Percentiles rank a stretch among this genome's conserved stretches.
These are phyloP conservation scores for Caenorhabditis sp. DNA, from an alignment of 2,888 invertebrate species.

Conservation along the genomic window DNA sequence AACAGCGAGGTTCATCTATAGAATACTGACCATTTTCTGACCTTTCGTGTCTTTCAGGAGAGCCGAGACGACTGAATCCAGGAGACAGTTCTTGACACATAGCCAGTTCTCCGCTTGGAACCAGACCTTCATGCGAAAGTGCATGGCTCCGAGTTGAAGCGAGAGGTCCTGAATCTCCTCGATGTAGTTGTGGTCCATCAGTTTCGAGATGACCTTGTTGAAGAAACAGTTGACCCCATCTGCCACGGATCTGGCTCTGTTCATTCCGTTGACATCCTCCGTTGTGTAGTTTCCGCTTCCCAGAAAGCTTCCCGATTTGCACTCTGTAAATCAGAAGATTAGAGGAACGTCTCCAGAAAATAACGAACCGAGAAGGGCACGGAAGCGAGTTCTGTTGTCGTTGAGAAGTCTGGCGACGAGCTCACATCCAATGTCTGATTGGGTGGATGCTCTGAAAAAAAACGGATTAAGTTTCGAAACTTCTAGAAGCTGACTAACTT, in stretches of 20 bases:
- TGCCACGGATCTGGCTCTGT: slow-evolving; percentile 63
- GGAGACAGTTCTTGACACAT: slow-evolving; percentile 70
- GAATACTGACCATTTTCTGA: neutral
- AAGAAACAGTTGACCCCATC: slow-evolving; percentile 69
- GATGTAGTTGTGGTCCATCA: slow-evolving; percentile 52
- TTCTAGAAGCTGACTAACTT: slow-evolving; percentile 29
- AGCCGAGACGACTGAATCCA: slow-evolving; percentile 66
- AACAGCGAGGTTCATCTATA: neutral
- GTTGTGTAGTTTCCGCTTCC: slow-evolving; percentile 61
- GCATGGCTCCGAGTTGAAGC: slow-evolving; percentile 70
- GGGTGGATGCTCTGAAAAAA: slow-evolving; percentile 64
- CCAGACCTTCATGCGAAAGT: slow-evolving; percentile 69
- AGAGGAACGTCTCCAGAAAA: neutral
- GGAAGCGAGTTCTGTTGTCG: slow-evolving; percentile 68
- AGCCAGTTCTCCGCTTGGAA: slow-evolving; percentile 73
- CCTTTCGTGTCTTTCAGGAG: slow-evolving; percentile 65
- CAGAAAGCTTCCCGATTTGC: slow-evolving; percentile 59
- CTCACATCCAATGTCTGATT: slow-evolving; percentile 67
- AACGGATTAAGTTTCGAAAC: neutral
- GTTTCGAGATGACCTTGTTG: slow-evolving; percentile 62
- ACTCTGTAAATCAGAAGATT: slow-evolving; percentile 45
- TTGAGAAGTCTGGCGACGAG: slow-evolving; percentile 66
- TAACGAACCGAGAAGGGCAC: slow-evolving; percentile 64
- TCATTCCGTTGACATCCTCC: slow-evolving; percentile 65
- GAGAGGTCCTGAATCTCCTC: slow-evolving; percentile 65